Base-by-base conservation (phyloP, 2,888 invertebrate species). In the Torymus texanus region DNA sequence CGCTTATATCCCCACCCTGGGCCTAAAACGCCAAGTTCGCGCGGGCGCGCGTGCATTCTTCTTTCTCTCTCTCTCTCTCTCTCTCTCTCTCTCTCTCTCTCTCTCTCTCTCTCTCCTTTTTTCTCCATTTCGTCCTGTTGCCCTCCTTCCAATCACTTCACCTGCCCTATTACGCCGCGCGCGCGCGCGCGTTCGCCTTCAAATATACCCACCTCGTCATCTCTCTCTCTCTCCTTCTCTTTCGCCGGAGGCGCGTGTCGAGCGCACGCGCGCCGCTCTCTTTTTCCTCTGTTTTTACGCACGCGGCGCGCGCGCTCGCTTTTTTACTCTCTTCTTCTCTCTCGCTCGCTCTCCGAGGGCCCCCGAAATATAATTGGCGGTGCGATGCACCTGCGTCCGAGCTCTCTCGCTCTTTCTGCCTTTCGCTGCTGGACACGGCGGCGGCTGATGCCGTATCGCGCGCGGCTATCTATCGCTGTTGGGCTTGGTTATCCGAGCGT, bases 311-410 rank as follows among this genome's bases (percentile, higher is more conserved):
- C 80, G 41, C 80, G 81, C 74, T 80, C 80, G 81, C 74, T 80
- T 82, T 81, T 76, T 74, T 74, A 70, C 70, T 79, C 80, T 84
- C 86, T 85, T 83, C 83, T 86, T 84, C 85, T 83, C 84, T 65
- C 65, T 58, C 55, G 58, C 74, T 55, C 29, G 56, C 29, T 67
- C 73, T 71, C 79, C 59, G 65, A 68, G 61, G 82, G 82, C 82
- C 83, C 83, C 87, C 88, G 86, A 88, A 89, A 90, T 90, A 90
- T 90, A 90, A 90, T 90, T 90, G 90, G 89, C 89, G 87, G 88
- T 88, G 86, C 89, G 89, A 89, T 89, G 90, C 90, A 90, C 90
- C 89, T 90, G 90, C 41, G 41, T 89, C 89, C 86, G 41, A 41
- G 85, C 85, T 85, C 79, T 77, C 82, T 81, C 41, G 81, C 72